Base-by-base conservation (phyloP, 2,888 invertebrate genomes). In the Drosophila pseudotakahashii region DNA sequence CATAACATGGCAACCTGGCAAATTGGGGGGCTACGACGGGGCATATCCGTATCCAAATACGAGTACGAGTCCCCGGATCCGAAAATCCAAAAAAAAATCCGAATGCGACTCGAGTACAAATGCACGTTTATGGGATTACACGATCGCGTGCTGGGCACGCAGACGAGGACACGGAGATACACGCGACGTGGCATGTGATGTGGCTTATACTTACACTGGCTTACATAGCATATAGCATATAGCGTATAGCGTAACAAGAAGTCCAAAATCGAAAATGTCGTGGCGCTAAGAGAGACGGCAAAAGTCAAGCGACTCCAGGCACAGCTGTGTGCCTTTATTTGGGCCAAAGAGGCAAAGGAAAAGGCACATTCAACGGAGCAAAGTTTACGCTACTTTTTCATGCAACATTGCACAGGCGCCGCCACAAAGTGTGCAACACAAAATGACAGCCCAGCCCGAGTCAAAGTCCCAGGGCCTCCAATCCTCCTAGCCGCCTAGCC, bases 301-400 rank as follows among this genome's bases (percentile, higher is more conserved):
- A 85, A 80, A 81, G 81, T 81, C 81, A 76, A 81, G 81, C 81
- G 73, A 78, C 75, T 81, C 58, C 34, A 34, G 75, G 26, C 26
- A 26, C 64, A 77, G 78, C 68, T 78, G 70, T 37, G 69, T 55
- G 5, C 69, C 69, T 73, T 68, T 82, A 83, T 87, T 81, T 84
- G 81, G 81, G 76, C 54, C 84, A 86, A 67, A 67, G 55, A 26
- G 26, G 36, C 53, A 55, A 53, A 36, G 42, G 42, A 19, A 60
- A 61, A 59, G 52, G 44, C 66, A 57, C 42, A 48, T 48, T 13
- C 48, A 48, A 7, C 48, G 63, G 42, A 70, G 61, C 76, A 76
- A 71, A 72, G 76, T 84, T 82, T 87, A 84, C 84, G 79, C 85
- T 64, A 87, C 77, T 84, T 81, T 87, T 82, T 81, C 82, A 87